Conservation (phyloP, 2,797 vertebrate genomes). For the Manis javanica region DNA sequence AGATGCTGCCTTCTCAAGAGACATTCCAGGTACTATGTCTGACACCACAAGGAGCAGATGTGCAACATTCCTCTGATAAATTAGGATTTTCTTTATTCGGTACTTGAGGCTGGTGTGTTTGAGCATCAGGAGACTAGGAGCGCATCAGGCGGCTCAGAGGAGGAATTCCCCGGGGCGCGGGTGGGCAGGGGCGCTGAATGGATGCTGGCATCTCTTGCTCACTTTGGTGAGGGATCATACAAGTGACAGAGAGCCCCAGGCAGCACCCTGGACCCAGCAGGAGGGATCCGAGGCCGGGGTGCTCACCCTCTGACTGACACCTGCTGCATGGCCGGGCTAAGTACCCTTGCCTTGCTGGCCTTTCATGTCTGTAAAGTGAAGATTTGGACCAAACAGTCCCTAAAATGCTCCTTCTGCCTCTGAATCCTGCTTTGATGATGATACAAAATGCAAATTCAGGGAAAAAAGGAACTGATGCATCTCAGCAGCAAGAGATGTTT, state of each 20-base stretch:
- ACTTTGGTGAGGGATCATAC: neutral
- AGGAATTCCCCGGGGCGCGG: neutral
- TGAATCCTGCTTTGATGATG: neutral
- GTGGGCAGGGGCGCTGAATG: neutral
- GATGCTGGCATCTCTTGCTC: neutral
- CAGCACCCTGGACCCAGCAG: neutral
- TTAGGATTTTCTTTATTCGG: neutral
- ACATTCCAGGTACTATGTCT: neutral
- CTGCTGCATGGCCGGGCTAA: accelerated
- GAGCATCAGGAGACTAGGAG: neutral
- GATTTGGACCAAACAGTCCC: neutral
- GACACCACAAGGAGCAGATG: neutral
- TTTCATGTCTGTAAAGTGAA: too few relatives aligned
- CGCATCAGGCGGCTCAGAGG: neutral
- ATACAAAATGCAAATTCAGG: neutral
- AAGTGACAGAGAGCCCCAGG: too few relatives aligned
- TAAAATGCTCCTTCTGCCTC: neutral
- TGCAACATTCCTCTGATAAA: neutral
- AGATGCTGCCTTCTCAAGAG: neutral
- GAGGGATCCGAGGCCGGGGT: neutral
- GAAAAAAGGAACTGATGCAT: neutral
- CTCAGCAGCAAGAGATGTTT: neutral
- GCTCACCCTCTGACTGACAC: too few relatives aligned
- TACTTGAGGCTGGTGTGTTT: neutral
- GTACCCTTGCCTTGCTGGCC: neutral